These are phyloP conservation scores for Doryteuthis pealeii DNA, from an alignment of 1,140 invertebrate species.

Conservation along the genomic window DNA sequence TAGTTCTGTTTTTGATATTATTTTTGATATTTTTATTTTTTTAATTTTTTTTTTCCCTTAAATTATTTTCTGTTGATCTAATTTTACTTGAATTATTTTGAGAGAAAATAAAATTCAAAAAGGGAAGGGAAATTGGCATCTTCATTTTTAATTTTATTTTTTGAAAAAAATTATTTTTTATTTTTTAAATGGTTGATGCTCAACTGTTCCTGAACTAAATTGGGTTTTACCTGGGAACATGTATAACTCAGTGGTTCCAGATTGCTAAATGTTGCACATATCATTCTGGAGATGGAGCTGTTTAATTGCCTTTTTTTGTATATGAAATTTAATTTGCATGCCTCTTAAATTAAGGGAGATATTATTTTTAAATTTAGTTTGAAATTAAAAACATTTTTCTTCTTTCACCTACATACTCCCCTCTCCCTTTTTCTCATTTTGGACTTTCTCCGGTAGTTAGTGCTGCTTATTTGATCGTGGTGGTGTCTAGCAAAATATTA, in stretches of 20 bases:
- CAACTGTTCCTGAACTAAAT: no score
- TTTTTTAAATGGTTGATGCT: no score
- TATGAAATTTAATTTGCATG: not conserved
- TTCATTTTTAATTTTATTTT: no score
- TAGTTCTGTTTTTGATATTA: no score
- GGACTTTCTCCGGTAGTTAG: conserved; percentile 3
- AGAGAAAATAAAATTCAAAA: no score
- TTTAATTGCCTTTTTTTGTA: not conserved
- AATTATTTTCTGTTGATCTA: no score
- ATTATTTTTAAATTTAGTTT: not conserved
- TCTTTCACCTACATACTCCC: not conserved
- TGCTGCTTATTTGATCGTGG: conserved; percentile 1
- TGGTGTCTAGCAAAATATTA: not conserved
- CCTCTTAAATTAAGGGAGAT: not conserved
- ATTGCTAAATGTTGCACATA: not conserved
- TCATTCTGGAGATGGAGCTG: conserved; percentile 9
- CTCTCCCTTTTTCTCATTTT: not conserved
- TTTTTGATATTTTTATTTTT: no score
- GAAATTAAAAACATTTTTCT: not conserved
- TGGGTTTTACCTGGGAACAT: not conserved
- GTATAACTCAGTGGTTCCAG: not conserved
- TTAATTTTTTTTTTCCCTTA: no score
- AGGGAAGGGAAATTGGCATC: no score
- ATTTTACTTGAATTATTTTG: no score
- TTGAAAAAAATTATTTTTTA: no score